Evolutionary conservation across 2,888 invertebrate species (phyloP).

Genomic region (Leptothorax acervorum): DNA sequence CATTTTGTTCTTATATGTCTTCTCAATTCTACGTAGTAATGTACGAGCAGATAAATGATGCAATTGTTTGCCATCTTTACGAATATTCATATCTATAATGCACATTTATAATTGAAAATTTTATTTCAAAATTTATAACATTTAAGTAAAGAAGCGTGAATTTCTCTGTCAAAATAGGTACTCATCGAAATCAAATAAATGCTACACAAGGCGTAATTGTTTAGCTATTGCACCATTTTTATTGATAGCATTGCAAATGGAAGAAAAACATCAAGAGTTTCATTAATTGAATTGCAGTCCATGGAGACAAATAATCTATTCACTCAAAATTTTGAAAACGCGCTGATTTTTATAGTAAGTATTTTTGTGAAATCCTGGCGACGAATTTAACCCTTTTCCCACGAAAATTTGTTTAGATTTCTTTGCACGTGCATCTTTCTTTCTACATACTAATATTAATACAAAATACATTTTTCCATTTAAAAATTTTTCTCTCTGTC

Average conservation of each 20-base stretch:
- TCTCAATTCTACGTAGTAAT: constrained; percentile 1
- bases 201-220: background rate
- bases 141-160: background rate
- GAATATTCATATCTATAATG: constrained; percentile 18
- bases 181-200: background rate
- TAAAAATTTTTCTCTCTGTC: no score
- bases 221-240: background rate
- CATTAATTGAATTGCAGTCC: no score
- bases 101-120: background rate
- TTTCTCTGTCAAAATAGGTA: background rate
- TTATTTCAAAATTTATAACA: background rate
- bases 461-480: no score
- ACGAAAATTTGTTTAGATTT: no score
- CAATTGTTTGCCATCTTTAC: constrained; percentile 7
- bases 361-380: no score
- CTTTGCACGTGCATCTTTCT: no score
- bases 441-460: no score
- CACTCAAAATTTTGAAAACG: no score
- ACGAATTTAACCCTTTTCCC: no score
- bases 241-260: background rate
- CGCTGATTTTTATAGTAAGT: no score
- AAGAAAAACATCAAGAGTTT: no score
- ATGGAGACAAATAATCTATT: no score
- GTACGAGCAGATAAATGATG: constrained; percentile 24
- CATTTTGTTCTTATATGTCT: background rate